phyloP scores from a whole-genome alignment of 2,888 invertebrate species.

The Dasysyrphus albostriatus region DNA sequence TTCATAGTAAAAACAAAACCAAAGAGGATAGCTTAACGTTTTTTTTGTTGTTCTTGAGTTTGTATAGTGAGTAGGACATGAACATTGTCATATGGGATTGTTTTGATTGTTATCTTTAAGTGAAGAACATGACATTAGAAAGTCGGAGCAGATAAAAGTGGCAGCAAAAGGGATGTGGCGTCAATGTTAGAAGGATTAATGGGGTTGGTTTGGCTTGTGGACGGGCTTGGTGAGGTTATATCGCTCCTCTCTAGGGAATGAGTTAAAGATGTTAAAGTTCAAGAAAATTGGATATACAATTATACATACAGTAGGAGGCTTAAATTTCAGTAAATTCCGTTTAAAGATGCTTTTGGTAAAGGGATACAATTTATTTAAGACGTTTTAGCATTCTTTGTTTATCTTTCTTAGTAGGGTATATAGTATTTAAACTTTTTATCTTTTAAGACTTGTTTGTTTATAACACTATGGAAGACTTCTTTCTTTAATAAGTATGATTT shows the following conservation, averaged over 20 bases:
- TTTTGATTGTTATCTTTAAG: slow-evolving; percentile 74
- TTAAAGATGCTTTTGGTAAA: neutral
- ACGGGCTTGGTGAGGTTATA: slow-evolving; percentile 2
- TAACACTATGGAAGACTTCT: too few species aligned
- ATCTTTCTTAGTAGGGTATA: too few species aligned
- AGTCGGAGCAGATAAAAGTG: slow-evolving; percentile 65
- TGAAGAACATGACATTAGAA: slow-evolving; percentile 72
- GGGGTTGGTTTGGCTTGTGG: slow-evolving; percentile 48
- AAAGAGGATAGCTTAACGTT: slow-evolving; percentile 32
- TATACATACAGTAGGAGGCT: neutral
- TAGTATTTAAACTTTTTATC: too few species aligned
- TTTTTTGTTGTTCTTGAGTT: slow-evolving; percentile 33
- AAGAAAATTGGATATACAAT: neutral
- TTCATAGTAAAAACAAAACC: slow-evolving; percentile 28
- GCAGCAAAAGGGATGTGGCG: slow-evolving; percentile 39
- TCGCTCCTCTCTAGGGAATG: slow-evolving; percentile 1
- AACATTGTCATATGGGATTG: slow-evolving; percentile 72
- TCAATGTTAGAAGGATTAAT: slow-evolving; percentile 51
- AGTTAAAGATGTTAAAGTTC: neutral
- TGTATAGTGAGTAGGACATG: slow-evolving; percentile 55
- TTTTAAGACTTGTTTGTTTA: too few species aligned
- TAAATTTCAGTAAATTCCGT: slow-evolving; percentile 6
- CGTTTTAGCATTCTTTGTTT: too few species aligned
- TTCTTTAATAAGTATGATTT: too few species aligned
- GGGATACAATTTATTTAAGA: too few species aligned